Conservation (phyloP, 1,140 invertebrate species). For the Notospermus geniculatus region DNA sequence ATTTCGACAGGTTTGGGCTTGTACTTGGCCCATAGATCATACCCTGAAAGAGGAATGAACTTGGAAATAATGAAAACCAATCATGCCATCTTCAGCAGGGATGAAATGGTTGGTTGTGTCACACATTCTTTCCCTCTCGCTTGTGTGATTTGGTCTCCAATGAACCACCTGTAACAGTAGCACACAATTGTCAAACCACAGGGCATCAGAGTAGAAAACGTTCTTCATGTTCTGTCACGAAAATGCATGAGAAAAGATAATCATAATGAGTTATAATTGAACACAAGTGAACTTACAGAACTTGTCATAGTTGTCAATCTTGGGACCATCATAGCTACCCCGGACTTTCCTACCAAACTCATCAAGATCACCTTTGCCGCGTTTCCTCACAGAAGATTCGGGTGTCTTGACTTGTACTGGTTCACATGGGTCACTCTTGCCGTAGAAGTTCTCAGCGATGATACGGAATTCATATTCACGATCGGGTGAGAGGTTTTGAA, state of each 20-base stretch:
- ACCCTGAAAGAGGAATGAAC: conserved; percentile 63
- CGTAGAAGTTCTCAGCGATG: conserved; percentile 96
- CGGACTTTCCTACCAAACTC: conserved; percentile 89
- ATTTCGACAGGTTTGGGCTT: conserved; percentile 96
- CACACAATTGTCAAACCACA: too few relatives aligned
- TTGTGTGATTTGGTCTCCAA: too few relatives aligned
- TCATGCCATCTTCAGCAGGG: too few relatives aligned
- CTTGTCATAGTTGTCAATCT: conserved; percentile 92
- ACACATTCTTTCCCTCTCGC: too few relatives aligned
- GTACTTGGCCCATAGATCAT: conserved; percentile 96
- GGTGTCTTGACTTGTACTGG: conserved; percentile 19
- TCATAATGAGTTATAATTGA: too few relatives aligned
- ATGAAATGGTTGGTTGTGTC: too few relatives aligned
- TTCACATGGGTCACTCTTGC: conserved; percentile 82
- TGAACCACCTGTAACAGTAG: too few relatives aligned
- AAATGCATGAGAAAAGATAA: too few relatives aligned
- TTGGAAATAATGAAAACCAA: not conserved
- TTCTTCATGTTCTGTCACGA: too few relatives aligned
- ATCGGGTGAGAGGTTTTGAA: conserved; percentile 58
- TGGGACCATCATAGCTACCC: conserved; percentile 78
- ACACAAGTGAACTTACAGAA: conserved; percentile 78
- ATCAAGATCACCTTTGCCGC: conserved; percentile 59
- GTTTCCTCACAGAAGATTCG: conserved; percentile 41
- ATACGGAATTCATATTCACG: conserved; percentile 96
- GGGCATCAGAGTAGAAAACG: too few relatives aligned